Evolutionary conservation across 2,797 vertebrate genomes (phyloP), one percentile per base, ranked within the genome.

Genomic region (Spheniscus humboldti): DNA sequence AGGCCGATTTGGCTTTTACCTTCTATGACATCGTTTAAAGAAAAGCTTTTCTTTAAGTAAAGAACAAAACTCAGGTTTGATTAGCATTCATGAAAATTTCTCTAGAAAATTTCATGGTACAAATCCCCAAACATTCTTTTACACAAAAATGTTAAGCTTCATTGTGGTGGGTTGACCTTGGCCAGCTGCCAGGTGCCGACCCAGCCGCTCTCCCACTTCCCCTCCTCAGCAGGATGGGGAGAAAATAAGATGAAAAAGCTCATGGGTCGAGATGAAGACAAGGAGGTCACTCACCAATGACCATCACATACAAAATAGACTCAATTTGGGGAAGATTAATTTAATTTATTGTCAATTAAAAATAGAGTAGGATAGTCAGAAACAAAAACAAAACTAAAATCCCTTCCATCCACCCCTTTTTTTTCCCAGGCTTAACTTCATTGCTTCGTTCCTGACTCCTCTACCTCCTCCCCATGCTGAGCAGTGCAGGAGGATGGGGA

Each of bases 381-480:
- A 91, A 57, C 14, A 90, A 90, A 89, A 50, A 3, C 4, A 53
- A 75, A 82, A 47, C 3, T 17, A 74, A 74, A n/a, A 7, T 2
- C 7, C 2, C 4, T 67, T 35, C 3, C 10, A 25, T 55, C 8
- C 10, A 52, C 5, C 7, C 3, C 2, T 1, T 0, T 19, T 75
- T 80, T 59, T 63, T 28, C 16, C 13, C 3, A 72, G 35, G 5
- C 19, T 64, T 11, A 53, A 37, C 20, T 66, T 90, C 6, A 1
- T 13, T 63, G 9, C 22, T 50, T 81, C 0, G 0, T 73, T 80
- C 35, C 45, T 67, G 39, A 45, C 22, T 67, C 8, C 13, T 27
- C 56, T 48, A 59, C 10, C 8, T 77, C 15, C 12, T 64, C 9
- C 19, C 12, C 18, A 28, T 3, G 2, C 10, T 50, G 28, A 73